Percentiles rank a stretch among this genome's conserved stretches.
These are phyloP conservation scores for Spodoptera littoralis DNA, from an alignment of 2,888 invertebrate genomes.

Conservation along the genomic window DNA sequence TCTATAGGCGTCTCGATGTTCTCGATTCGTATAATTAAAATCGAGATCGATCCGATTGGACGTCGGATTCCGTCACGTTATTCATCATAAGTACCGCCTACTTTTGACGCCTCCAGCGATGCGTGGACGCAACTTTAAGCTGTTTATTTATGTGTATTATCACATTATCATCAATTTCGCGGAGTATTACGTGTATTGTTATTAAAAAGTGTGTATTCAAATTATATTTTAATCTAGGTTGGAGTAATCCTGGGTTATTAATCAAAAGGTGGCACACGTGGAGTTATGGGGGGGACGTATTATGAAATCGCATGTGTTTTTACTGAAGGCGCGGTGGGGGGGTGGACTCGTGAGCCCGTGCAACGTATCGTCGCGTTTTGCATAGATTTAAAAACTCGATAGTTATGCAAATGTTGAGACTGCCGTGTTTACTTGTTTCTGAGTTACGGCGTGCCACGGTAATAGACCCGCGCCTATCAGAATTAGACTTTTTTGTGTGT, in stretches of 20 bases:
- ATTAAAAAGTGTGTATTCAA: constrained; percentile 61
- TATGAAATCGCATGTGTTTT: constrained; percentile 84
- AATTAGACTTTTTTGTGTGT: constrained; percentile 78
- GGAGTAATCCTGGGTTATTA: constrained; percentile 74
- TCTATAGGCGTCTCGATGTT: constrained; percentile 83
- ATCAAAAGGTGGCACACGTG: constrained; percentile 71
- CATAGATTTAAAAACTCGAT: constrained; percentile 89
- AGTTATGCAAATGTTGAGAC: constrained; percentile 84
- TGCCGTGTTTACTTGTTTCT: constrained; percentile 87
- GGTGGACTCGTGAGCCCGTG: constrained; percentile 80
- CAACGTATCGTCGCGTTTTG: constrained; percentile 87
- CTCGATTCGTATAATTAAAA: constrained; percentile 88
- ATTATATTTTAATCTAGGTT: constrained; percentile 70
- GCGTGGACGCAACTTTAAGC: constrained; percentile 81
- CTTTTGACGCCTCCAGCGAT: constrained; percentile 87
- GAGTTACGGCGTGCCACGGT: constrained; percentile 84
- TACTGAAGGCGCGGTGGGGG: constrained; percentile 68
- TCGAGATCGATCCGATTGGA: constrained; percentile 86
- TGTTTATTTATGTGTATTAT: constrained; percentile 80
- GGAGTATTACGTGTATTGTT: constrained; percentile 70
- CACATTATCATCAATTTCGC: constrained; percentile 65
- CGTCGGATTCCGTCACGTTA: constrained; percentile 86
- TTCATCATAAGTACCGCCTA: constrained; percentile 85
- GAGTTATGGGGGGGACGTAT: constrained; percentile 68
- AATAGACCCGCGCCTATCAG: constrained; percentile 82